Conservation (phyloP, 2,113 vertebrate genomes). For the Mormoops blainvillei region DNA sequence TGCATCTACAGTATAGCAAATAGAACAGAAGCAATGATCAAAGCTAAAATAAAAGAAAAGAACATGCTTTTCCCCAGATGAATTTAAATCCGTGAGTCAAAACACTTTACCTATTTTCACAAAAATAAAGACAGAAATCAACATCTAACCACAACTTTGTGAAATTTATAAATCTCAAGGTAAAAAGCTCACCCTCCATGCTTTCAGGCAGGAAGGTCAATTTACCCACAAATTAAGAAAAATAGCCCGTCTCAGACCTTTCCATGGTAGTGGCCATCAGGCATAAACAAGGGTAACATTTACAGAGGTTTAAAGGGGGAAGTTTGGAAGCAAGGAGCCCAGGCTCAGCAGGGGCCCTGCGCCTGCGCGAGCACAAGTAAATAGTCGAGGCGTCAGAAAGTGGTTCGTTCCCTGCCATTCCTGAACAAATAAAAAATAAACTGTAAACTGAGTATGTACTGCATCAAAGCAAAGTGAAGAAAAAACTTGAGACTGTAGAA, state of each 20-base stretch:
- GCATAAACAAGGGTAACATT: conserved; percentile 38
- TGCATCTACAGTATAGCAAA: neutral
- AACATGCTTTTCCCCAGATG: neutral
- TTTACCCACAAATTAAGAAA: conserved; percentile 26
- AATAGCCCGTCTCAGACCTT: conserved; percentile 15
- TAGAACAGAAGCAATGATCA: neutral
- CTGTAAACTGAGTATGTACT: neutral
- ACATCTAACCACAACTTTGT: neutral
- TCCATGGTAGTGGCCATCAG: neutral
- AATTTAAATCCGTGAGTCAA: neutral
- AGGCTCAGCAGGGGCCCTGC: neutral
- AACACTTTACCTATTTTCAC: neutral
- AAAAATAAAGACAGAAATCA: neutral
- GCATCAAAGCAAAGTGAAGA: neutral
- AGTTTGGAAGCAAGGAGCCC: neutral
- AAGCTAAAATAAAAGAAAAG: neutral
- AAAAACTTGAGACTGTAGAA: neutral
- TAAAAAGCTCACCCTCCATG: neutral
- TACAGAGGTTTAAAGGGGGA: conserved; percentile 39
- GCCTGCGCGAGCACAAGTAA: neutral
- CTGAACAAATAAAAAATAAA: neutral
- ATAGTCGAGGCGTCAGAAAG: conserved; percentile 11
- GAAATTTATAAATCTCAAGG: neutral
- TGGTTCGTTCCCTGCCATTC: neutral
- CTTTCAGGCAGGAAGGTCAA: neutral